Percentiles rank a stretch among this genome's conserved stretches.
Evolutionary conservation across 2,797 vertebrate genomes (phyloP).

Genomic region (Denticeps clupeoides): DNA sequence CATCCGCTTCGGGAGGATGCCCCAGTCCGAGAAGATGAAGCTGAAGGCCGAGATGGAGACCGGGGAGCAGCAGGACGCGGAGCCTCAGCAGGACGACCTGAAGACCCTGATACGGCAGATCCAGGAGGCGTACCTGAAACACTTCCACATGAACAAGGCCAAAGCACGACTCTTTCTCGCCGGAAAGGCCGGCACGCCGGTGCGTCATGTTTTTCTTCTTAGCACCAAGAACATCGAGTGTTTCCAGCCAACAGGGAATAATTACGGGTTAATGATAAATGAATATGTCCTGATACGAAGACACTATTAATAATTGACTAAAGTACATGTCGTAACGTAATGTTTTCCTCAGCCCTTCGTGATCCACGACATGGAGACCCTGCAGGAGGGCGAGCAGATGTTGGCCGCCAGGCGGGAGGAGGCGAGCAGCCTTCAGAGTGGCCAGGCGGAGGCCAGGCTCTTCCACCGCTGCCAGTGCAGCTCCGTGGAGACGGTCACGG

Average conservation of each 20-base stretch:
- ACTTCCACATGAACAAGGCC: slow-evolving; percentile 92
- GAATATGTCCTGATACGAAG: no score
- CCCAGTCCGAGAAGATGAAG: slow-evolving; percentile 86
- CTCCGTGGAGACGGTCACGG: slow-evolving; percentile 84
- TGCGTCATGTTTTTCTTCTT: slow-evolving; percentile 49
- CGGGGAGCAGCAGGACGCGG: slow-evolving; percentile 58
- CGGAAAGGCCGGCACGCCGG: slow-evolving; percentile 76
- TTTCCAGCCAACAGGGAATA: no score
- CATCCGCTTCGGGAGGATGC: slow-evolving; percentile 91
- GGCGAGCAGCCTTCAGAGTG: slow-evolving; percentile 57
- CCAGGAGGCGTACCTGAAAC: slow-evolving; percentile 85
- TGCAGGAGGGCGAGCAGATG: slow-evolving; percentile 81
- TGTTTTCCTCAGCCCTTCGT: slow-evolving; percentile 68
- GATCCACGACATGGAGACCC: slow-evolving; percentile 89
- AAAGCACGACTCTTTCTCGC: slow-evolving; percentile 86
- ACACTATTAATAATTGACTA: no score
- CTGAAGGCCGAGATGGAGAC: slow-evolving; percentile 76
- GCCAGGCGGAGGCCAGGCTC: slow-evolving; percentile 78
- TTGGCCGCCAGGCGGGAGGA: slow-evolving; percentile 61
- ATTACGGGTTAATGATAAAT: no score
- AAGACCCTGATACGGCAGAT: slow-evolving; percentile 76
- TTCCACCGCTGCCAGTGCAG: slow-evolving; percentile 89
- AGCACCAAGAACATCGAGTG: no score
- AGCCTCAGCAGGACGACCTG: slow-evolving; percentile 65
- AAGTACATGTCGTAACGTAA: background rate